phyloP scores from a whole-genome alignment of 2,888 invertebrate species.

The Parnassius mnemosyne region DNA sequence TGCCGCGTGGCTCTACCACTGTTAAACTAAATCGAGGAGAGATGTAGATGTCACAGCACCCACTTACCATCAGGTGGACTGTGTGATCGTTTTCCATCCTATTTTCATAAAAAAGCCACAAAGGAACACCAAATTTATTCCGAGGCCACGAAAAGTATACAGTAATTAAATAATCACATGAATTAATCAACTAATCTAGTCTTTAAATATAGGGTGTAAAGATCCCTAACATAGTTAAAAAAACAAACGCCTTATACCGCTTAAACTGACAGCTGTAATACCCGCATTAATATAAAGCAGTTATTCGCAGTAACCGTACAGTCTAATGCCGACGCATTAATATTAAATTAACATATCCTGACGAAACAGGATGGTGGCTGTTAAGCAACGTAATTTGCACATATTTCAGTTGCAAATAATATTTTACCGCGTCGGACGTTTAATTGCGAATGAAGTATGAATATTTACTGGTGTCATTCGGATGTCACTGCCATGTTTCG shows the following conservation, averaged over 20 bases:
- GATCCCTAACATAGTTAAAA: neutral
- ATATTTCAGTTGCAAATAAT: conserved; percentile 40
- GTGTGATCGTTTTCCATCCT: too few species aligned
- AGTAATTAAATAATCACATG: too few species aligned
- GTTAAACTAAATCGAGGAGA: too few species aligned
- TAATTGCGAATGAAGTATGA: conserved; percentile 73
- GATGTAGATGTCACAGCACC: too few species aligned
- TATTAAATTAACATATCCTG: conserved; percentile 35
- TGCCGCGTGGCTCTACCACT: too few species aligned
- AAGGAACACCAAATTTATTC: too few species aligned
- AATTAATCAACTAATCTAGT: too few species aligned
- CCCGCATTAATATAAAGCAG: conserved; percentile 10
- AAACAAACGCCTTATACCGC: neutral
- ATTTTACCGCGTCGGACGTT: conserved; percentile 44
- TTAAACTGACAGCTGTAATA: conserved; percentile 2
- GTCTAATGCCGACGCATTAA: conserved; percentile 16
- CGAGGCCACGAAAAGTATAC: too few species aligned
- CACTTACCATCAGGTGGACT: too few species aligned
- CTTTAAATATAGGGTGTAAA: neutral
- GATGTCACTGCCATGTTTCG: conserved; percentile 37
- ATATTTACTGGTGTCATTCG: conserved; percentile 60
- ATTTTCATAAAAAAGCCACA: too few species aligned
- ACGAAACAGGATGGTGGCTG: conserved; percentile 32
- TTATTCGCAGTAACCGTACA: conserved; percentile 12
- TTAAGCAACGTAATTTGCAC: conserved; percentile 44